A percentile compares a stretch with the other conserved stretches of the same genome.
phyloP scores from a whole-genome alignment of 2,113 vertebrate species.

The Cyanoderma ruficeps region DNA sequence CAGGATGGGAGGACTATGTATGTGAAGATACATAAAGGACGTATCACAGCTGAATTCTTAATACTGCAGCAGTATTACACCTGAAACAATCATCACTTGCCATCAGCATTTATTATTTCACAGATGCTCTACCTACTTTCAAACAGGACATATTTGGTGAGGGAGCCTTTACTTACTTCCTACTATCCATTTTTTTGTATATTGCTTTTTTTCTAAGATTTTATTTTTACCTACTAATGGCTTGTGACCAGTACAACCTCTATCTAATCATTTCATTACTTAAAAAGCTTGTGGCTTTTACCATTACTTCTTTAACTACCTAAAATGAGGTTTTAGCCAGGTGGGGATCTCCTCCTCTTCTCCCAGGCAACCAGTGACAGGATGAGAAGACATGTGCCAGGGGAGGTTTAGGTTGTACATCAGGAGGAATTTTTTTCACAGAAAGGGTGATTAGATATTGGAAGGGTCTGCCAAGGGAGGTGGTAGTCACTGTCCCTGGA shows the following conservation, averaged over 20 bases:
- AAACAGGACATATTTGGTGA: background rate
- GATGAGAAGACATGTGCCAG: background rate
- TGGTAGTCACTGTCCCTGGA: background rate
- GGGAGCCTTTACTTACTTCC: background rate
- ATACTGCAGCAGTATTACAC: background rate
- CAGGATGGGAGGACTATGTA: background rate
- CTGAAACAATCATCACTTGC: background rate
- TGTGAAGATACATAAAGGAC: background rate
- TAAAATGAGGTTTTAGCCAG: background rate
- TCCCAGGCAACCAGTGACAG: background rate
- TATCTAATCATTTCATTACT: background rate
- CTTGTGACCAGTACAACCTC: background rate
- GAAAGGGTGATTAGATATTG: background rate
- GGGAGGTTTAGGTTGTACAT: background rate
- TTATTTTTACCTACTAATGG: background rate
- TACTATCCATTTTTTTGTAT: background rate
- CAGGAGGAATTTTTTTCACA: background rate
- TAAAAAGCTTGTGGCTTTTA: background rate
- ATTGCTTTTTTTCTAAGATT: background rate
- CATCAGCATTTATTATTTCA: background rate
- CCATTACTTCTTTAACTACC: background rate
- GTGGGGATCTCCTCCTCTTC: background rate
- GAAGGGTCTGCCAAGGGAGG: background rate
- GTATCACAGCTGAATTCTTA: background rate
- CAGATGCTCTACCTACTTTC: background rate